These are phyloP conservation scores for Hylomyscus alleni DNA, from an alignment of 2,797 vertebrate species.

Conservation along the genomic window DNA sequence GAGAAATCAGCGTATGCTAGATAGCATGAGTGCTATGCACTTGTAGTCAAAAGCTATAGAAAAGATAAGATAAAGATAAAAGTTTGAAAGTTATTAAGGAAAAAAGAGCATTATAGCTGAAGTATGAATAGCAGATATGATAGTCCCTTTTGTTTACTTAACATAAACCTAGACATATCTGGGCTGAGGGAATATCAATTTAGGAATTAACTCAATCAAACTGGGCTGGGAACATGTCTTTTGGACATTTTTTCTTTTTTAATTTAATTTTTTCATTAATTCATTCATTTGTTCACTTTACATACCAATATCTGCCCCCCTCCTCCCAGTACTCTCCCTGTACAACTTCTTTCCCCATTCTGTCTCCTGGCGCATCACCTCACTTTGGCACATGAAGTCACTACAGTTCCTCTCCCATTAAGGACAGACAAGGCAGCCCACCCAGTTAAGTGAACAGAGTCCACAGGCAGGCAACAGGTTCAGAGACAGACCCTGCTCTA, in stretches of 20 bases:
- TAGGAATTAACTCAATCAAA: background rate
- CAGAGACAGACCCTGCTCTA: background rate
- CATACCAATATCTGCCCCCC: background rate
- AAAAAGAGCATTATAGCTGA: background rate
- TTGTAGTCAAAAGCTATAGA: background rate
- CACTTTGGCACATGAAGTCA: background rate
- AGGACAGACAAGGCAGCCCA: background rate
- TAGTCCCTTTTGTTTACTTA: background rate
- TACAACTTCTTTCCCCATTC: background rate
- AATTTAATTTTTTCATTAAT: background rate
- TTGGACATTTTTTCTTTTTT: background rate
- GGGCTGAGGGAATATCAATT: background rate
- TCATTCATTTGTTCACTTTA: background rate
- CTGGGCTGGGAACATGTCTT: background rate
- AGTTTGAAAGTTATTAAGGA: constrained; percentile 13
- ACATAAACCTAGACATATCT: background rate
- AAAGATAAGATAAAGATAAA: background rate
- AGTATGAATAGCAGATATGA: background rate
- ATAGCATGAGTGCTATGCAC: background rate
- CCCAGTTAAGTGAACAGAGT: background rate
- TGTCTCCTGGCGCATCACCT: background rate
- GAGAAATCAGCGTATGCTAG: background rate
- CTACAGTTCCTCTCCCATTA: background rate
- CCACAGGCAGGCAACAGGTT: background rate
- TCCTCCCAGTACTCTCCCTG: background rate